Base-by-base conservation (phyloP, 2,888 invertebrate species). In the Hanleya hanleyi region DNA sequence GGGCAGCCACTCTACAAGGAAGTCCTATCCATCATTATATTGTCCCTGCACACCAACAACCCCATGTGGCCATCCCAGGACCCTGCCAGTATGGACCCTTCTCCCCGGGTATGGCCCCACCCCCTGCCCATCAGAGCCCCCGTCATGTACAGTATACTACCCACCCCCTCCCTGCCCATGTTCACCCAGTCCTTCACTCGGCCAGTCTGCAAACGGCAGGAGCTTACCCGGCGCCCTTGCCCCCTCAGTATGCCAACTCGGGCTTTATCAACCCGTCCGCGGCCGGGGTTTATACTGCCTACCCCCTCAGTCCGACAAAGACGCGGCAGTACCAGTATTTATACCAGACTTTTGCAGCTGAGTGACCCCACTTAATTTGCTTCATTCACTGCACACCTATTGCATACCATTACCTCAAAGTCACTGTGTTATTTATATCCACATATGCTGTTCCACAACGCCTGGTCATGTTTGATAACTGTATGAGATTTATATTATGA, bases 151-250 rank as follows among this genome's bases (percentile, higher is more conserved):
- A 93, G 83, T 88, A 83, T 91, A 93, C 95, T 76, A 93, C 94
- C 67, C 95, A 95, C 91, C 95, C 95, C 62, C 91, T 95, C 85
- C 95, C 95, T 76, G 95, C 95, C 9, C 96, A 96, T 90, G 64
- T 64, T 3, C 95, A 89, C 76, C 87, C 88, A 5, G 84, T 88
- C 64, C 79, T 88, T 37, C 87, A 84, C 80, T 83, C 86, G 12
- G 80, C 88, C 22, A 80, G 83, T 33, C 75, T 82, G 18, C 81
- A 84, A 32, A 80, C 84, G 18, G 66, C 64, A 33, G 76, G 78
- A 1, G 37, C 75, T 41, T 74, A 76, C 67, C 74, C 71, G 1
- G 51, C 75, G 71, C 77, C 32, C 75, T 74, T 6, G n/a, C 64
- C 50, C 57, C 73, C 50, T 15, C 88, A 87, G 89, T 95, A 94